A percentile compares a stretch with the other conserved stretches of the same genome.
phyloP scores from a whole-genome alignment of 92 coral and sea anemone genomes.

The Montipora capitata region DNA sequence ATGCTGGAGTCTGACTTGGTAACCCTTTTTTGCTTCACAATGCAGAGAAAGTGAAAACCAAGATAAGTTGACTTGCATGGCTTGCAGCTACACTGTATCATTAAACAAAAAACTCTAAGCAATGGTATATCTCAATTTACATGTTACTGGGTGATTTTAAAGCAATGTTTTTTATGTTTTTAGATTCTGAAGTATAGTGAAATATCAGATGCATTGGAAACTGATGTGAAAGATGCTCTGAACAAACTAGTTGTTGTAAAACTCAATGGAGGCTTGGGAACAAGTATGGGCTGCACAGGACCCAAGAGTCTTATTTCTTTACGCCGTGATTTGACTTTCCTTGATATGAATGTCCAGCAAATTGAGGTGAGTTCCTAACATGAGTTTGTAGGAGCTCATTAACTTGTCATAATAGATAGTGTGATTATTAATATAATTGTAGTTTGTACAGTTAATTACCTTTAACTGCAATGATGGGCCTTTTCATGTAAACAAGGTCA shows the following conservation, averaged over 20 bases:
- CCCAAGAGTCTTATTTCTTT: constrained; percentile 95
- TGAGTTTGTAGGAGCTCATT: not conserved
- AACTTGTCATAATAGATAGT: too few relatives aligned
- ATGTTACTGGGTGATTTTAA: not conserved
- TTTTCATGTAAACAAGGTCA: too few relatives aligned
- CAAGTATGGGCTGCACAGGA: constrained; percentile 98
- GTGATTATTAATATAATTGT: too few relatives aligned
- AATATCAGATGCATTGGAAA: constrained; percentile 58
- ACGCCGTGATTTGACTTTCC: constrained; percentile 92
- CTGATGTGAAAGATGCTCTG: constrained; percentile 70
- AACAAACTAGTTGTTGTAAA: constrained; percentile 95
- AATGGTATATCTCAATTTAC: not conserved
- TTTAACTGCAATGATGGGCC: too few relatives aligned
- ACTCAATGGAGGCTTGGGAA: constrained; percentile 98
- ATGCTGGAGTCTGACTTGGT: too few relatives aligned
- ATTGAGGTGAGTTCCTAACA: constrained; percentile 79
- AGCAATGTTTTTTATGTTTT: not conserved
- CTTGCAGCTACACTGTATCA: too few relatives aligned
- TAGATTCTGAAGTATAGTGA: constrained; percentile 82
- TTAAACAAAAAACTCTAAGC: too few relatives aligned
- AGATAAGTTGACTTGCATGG: too few relatives aligned
- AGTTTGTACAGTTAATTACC: too few relatives aligned
- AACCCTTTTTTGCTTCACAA: too few relatives aligned
- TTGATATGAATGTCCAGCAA: constrained; percentile 95
- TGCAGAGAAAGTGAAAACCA: too few relatives aligned